Percentiles rank a stretch among this genome's conserved stretches.
These are phyloP conservation scores for Lasiurus cinereus DNA, from an alignment of 2,113 vertebrate genomes.

Conservation along the genomic window DNA sequence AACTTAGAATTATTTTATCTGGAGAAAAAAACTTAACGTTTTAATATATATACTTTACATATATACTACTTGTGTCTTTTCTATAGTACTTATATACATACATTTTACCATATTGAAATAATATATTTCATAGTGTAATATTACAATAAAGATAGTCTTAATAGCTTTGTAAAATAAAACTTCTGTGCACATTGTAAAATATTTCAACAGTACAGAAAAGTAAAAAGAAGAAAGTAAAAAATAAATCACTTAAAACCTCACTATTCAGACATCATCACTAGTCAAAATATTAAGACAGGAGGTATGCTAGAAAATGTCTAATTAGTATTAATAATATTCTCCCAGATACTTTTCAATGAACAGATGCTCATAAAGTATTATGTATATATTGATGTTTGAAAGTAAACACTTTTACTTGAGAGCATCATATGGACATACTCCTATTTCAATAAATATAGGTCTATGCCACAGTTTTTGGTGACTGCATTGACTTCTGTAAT, in stretches of 20 bases:
- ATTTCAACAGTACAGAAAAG: not conserved
- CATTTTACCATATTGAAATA: conserved; percentile 2
- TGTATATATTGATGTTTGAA: not conserved
- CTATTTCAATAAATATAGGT: not conserved
- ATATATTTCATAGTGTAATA: not conserved
- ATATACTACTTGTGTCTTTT: conserved; percentile 13
- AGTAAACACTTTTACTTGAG: not conserved
- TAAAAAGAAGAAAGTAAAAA: not conserved
- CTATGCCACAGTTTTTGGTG: not conserved
- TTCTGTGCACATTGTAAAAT: not conserved
- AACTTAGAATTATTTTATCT: not conserved
- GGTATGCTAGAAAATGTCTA: not conserved
- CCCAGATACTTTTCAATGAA: not conserved
- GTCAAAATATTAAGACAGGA: not conserved
- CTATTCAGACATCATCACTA: not conserved
- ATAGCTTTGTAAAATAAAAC: not conserved
- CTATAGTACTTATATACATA: not conserved
- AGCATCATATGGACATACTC: not conserved
- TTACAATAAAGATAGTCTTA: conserved; percentile 13
- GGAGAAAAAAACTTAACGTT: conserved; percentile 40
- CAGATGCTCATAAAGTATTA: not conserved
- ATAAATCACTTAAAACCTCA: not conserved
- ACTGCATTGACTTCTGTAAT: not conserved
- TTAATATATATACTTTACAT: not conserved
- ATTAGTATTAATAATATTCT: not conserved